Base-by-base conservation (phyloP, 2,113 vertebrate genomes). In the zebrafish (Danio rerio) region DNA sequence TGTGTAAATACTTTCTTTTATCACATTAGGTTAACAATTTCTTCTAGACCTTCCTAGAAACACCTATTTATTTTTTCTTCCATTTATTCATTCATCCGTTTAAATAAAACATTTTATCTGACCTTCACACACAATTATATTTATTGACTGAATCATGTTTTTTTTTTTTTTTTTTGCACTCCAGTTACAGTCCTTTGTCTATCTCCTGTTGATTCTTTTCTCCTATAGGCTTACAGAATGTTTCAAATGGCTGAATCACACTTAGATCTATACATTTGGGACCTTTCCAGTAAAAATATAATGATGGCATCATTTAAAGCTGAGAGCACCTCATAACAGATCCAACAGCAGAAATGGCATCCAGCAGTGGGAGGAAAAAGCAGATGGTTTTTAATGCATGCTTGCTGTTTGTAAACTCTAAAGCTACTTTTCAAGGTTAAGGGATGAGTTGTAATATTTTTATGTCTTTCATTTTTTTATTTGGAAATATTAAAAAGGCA, bases 251-350 rank as follows among this genome's bases (percentile, higher is more conserved):
- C 10, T 20, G 66, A 21, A 50, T 50, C 10, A 0, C 18, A 49
- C 47, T 50, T 12, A 70, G 18, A 47, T 43, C 20, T 56, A 50
- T 71, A 58, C 53, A 50, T 70, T 50, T n/a, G 43, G 6, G 53
- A 43, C 7, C 7, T 75, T 56, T 59, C 7, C 42, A 75, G 42
- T 47, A 61, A 62, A 62, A 49, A 31, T 59, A 76, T 61, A 47
- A 61, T 20, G 55, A 47, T 7, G 0, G 15, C 58, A 65, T 78
- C 21, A 63, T 52, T 78, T 78, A 78, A 43, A 62, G 20, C 75
- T 77, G 45, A 62, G 40, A 62, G 3, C 20, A 78, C 59, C 59
- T 65, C 47, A 78, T 78, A 52, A 78, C 61, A n/a, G 47, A 78
- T 76, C 5, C 5, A 47, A 62, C 43, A 47, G 55, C 3, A 74